These are phyloP conservation scores for Agapostemon virescens DNA, from an alignment of 2,888 invertebrate genomes.

Conservation along the genomic window DNA sequence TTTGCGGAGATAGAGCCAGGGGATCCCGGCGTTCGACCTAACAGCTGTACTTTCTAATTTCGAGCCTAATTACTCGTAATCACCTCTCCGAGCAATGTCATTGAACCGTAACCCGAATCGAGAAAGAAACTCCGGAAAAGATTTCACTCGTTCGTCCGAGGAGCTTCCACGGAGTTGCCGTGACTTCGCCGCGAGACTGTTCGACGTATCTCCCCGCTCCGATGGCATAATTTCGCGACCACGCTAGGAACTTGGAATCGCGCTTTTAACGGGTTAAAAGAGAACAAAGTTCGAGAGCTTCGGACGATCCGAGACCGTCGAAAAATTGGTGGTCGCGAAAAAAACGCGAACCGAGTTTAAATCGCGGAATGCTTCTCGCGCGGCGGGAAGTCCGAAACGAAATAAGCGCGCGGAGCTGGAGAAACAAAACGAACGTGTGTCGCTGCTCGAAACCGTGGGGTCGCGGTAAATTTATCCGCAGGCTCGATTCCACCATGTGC, in stretches of 20 bases:
- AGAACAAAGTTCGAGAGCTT: neutral
- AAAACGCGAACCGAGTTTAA: neutral
- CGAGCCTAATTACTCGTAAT: neutral
- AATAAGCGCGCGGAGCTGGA: neutral
- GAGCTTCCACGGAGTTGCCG: neutral
- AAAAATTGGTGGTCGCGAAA: neutral
- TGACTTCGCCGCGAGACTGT: neutral
- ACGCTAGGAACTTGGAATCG: neutral
- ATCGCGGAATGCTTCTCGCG: neutral
- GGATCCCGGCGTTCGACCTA: neutral
- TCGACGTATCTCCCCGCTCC: conserved; percentile 12
- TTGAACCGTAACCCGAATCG: neutral
- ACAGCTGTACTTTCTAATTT: conserved; percentile 14
- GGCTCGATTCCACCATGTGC: conserved; percentile 18
- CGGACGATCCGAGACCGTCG: neutral
- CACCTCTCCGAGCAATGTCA: neutral
- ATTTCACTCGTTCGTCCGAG: conserved; percentile 1
- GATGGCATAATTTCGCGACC: neutral
- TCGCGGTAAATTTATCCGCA: conserved; percentile 28
- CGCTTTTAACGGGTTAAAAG: conserved; percentile 20
- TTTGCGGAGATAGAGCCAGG: neutral
- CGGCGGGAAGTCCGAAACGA: conserved; percentile 5
- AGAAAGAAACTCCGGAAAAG: neutral
- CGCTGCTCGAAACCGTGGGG: neutral
- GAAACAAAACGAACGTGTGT: conserved; percentile 10